Base-by-base conservation (phyloP, 2,113 vertebrate genomes). In the Podarcis raffonei region DNA sequence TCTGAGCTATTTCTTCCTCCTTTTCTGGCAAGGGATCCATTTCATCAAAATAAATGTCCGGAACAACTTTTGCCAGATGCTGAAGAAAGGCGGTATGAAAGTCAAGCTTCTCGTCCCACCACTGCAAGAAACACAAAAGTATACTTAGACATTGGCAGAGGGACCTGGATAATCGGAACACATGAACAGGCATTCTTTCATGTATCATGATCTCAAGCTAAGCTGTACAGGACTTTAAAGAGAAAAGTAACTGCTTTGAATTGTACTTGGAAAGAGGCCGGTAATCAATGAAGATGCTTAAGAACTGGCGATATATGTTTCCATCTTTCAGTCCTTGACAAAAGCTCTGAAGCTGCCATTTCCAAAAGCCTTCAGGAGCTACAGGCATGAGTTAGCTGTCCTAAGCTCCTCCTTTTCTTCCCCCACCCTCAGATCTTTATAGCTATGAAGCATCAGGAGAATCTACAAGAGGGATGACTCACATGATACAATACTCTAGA, bases 21-120 rank as follows among this genome's bases (percentile, higher is more conserved):
- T 98, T 98, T 93, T 97, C 97, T 89, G 97, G 94, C 89, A 96
- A 93, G 25, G 97, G 96, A 93, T 96, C 96, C 96, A 96, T 95
- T 95, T 98, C 98, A 81, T 95, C 96, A 90, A 96, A 97, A 95
- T 98, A 99, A 95, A 99, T 98, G 92, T 94, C 96, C n/a, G 98
- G 98, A 87, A 99, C 98, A 87, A 97, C 95, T 57, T 98, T 98
- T 90, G 97, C 98, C 97, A 99, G 97, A 96, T 98, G 97, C 77
- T 95, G 91, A 84, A 98, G 96, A 92, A 99, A 97, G 0, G 96
- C 94, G 35, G 96, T 89, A 89, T 97, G 95, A 95, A 97, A 97
- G 96, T 98, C 97, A 89, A 94, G 92, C 84, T 97, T 97, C 87
- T 97, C 97, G 94, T 97, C 97, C 95, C 98, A 98, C 97, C 97